Percentiles rank a stretch among this genome's conserved stretches.
phyloP scores from a whole-genome alignment of 2,113 vertebrate species.

The Tamias sibiricus region DNA sequence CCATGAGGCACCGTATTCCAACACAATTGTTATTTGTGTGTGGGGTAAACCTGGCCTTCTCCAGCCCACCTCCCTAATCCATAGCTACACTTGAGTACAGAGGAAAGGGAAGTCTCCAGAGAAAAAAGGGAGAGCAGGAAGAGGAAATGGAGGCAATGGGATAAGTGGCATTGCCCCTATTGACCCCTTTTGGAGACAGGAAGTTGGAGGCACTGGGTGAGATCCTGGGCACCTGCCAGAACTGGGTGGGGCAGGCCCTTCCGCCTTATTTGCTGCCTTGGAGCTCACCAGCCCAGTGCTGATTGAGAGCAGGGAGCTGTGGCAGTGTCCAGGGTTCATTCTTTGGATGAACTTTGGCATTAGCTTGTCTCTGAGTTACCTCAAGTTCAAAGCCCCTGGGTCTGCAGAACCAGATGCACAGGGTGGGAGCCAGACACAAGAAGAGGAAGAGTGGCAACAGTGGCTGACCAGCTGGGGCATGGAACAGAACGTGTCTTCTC shows the following conservation, averaged over 20 bases:
- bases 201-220: background rate
- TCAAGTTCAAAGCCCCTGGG: background rate
- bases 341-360: background rate
- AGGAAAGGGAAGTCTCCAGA: background rate
- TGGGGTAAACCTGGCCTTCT: background rate
- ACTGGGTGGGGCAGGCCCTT: background rate
- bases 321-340: background rate
- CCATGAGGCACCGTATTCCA: background rate
- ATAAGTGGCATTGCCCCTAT: background rate
- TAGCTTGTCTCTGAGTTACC: background rate
- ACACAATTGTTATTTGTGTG: too few species aligned
- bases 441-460: background rate
- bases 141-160: background rate
- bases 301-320: background rate
- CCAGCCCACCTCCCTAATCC: fast-evolving
- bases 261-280: background rate
- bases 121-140: background rate
- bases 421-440: background rate
- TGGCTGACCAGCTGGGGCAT: background rate
- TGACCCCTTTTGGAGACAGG: background rate
- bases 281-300: background rate
- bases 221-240: background rate
- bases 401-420: background rate
- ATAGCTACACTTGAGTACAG: background rate
- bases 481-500: background rate